Percentiles rank a stretch among this genome's conserved stretches.
These are phyloP conservation scores for Phortica variegata DNA, from an alignment of 1,140 invertebrate species.

Conservation along the genomic window DNA sequence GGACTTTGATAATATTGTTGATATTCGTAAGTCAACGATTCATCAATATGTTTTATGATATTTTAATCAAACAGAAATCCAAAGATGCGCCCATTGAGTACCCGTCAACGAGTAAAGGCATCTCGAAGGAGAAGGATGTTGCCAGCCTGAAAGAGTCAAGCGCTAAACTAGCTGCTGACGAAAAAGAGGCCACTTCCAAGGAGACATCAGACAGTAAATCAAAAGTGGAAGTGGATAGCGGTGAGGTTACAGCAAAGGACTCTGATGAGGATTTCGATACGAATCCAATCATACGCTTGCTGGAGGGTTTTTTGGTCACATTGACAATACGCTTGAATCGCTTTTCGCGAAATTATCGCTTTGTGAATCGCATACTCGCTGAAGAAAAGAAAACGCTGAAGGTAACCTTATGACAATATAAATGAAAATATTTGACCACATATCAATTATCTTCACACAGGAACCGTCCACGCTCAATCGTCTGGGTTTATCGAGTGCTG, in stretches of 20 bases:
- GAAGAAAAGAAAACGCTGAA: conserved; percentile 83
- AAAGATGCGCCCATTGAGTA: conserved; percentile 36
- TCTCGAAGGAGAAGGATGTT: conserved; percentile 38
- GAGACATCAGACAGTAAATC: conserved; percentile 45
- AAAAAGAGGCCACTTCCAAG: conserved; percentile 31
- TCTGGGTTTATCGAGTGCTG: conserved; percentile 38
- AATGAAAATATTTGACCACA: not conserved
- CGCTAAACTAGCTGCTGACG: conserved; percentile 3
- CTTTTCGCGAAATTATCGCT: conserved; percentile 90
- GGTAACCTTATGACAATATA: too few relatives aligned
- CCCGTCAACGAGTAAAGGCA: conserved; percentile 45
- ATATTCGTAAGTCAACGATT: too few relatives aligned
- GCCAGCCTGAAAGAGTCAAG: conserved; percentile 14
- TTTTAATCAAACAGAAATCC: conserved; percentile 44
- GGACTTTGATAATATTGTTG: too few relatives aligned
- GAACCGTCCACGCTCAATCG: conserved; percentile 43
- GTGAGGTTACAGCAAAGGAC: conserved; percentile 45
- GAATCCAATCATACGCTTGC: conserved; percentile 46
- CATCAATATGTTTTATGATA: too few relatives aligned
- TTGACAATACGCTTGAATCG: conserved; percentile 82
- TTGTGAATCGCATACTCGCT: conserved; percentile 77
- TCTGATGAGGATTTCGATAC: conserved; percentile 49
- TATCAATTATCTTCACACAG: conserved; percentile 12
- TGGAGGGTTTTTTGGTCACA: conserved; percentile 79
- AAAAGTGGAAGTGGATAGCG: conserved; percentile 45